phyloP scores from a whole-genome alignment of 2,113 vertebrate genomes.

The Gulo gulo region DNA sequence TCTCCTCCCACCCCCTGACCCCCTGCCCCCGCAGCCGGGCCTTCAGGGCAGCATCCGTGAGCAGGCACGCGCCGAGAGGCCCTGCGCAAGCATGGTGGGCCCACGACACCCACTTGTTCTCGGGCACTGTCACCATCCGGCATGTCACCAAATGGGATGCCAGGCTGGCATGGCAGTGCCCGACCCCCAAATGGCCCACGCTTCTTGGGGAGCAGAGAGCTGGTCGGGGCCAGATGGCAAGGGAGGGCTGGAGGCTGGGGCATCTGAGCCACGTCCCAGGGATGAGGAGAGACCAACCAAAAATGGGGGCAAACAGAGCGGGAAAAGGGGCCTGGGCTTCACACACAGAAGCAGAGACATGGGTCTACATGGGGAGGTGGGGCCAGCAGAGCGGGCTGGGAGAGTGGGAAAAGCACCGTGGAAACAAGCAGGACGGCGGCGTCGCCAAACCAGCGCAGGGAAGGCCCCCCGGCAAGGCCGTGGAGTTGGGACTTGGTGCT shows the following conservation, averaged over 20 bases:
- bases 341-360: not conserved
- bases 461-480: rapidly evolving
- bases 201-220: not conserved
- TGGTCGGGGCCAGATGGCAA: not conserved
- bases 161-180: too few relatives aligned
- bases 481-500: too few relatives aligned
- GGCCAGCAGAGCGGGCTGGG: not conserved
- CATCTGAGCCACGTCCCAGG: not conserved
- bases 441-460: not conserved
- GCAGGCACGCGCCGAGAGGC: not conserved
- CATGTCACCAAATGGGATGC: not conserved
- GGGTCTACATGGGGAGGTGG: rapidly evolving
- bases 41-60: not conserved
- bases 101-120: not conserved
- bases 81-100: rapidly evolving
- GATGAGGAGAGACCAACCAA: not conserved
- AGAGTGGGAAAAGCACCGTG: rapidly evolving
- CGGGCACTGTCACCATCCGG: not conserved
- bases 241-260: not conserved
- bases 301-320: rapidly evolving
- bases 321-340: not conserved
- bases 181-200: rapidly evolving
- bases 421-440: rapidly evolving
- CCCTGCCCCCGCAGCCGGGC: rapidly evolving
- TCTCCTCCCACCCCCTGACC: not conserved